phyloP scores from a whole-genome alignment of 2,113 vertebrate species.

The Potamarius usumacintae region DNA sequence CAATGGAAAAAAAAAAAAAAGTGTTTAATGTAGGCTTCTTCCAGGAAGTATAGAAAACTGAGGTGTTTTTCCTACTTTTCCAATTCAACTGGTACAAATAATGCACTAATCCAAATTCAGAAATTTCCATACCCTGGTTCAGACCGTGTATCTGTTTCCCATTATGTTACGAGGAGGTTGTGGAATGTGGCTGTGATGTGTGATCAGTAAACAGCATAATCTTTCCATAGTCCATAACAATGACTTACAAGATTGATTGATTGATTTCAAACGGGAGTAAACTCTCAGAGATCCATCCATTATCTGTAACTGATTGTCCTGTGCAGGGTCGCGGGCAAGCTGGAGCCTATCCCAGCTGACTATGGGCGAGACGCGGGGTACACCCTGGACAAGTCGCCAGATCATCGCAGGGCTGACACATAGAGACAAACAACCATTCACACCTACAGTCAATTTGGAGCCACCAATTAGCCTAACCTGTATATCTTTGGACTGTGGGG shows the following conservation, averaged over 20 bases:
- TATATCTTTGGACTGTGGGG: too few relatives aligned
- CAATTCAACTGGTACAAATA: background rate
- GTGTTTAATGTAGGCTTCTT: background rate
- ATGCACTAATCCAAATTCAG: background rate
- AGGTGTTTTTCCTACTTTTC: background rate
- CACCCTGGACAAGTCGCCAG: too few relatives aligned
- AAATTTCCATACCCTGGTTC: background rate
- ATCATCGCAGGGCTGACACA: too few relatives aligned
- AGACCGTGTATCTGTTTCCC: background rate
- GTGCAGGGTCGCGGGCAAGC: too few relatives aligned
- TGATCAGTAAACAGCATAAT: background rate
- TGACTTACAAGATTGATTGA: background rate
- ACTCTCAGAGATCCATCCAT: background rate
- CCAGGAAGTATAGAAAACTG: background rate
- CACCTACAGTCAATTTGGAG: too few relatives aligned
- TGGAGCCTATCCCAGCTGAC: too few relatives aligned
- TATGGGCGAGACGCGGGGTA: too few relatives aligned
- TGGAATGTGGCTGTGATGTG: background rate
- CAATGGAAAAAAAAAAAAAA: background rate
- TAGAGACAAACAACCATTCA: too few relatives aligned
- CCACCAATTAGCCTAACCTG: too few relatives aligned
- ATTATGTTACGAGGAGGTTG: background rate
- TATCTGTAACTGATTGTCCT: too few relatives aligned
- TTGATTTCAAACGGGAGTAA: background rate
- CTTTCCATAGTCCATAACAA: background rate